Evolutionary conservation across 2,888 invertebrate species (phyloP), one percentile per base, ranked within the genome.

Genomic region (Thereva unica): DNA sequence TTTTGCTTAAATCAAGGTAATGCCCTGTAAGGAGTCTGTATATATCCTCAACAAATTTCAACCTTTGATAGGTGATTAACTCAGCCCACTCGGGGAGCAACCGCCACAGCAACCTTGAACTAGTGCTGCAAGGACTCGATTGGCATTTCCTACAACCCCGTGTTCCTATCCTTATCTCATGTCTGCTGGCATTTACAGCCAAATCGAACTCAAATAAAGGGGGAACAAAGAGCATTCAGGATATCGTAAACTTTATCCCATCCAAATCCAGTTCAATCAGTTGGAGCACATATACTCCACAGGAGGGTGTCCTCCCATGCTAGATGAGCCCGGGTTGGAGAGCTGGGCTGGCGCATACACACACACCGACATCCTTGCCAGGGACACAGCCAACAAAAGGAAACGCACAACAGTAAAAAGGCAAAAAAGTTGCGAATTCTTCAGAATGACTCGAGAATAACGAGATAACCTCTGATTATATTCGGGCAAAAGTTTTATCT

Each of bases 391-490:
- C 47, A 53, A 56, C 49, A 59, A 47, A 47, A 53, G 55, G 53
- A 61, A 49, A 47, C 57, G 53, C 49, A 59, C 50, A 61, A 50
- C 49, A 61, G 50, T 49, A 61, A 61, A 61, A 61, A n/a, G 61
- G 61, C 61, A 68, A 68, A 61, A 23, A 59, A 65, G 49, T 68
- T 68, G 66, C 66, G 57, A 63, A 66, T 66, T 63, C 59, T 68
- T 56, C 57, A 42, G 66, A 68, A 68, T 63, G 59, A 66, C 68
- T 68, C 68, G 68, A 68, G 63, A 68, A 68, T 68, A 68, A 68
- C 65, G 66, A 68, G 66, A 68, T 68, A 68, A 68, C 63, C 68
- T 68, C 66, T 68, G 68, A 68, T 68, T 68, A 68, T 56, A 63
- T 66, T 63, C 63, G 54, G 56, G 66, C 49, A 68, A 23, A 68